Percentiles rank a stretch among this genome's conserved stretches.
Evolutionary conservation across 2,888 invertebrate species (phyloP).

Genomic region (Amiota minor): DNA sequence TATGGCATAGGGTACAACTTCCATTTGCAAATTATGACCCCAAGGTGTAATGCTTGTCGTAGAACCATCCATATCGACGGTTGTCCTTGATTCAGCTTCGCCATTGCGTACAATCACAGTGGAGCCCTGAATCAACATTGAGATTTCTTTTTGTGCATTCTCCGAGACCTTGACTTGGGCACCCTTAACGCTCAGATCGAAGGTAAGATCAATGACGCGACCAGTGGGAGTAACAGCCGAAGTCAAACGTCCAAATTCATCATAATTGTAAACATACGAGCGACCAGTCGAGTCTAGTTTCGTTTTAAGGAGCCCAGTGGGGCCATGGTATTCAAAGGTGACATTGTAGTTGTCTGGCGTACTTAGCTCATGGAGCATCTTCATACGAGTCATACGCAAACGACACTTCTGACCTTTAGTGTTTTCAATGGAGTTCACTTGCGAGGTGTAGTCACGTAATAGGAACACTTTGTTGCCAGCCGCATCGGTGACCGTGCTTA

Average conservation of each 20-base stretch:
- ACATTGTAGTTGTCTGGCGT: constrained; percentile 95
- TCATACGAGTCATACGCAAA: constrained; percentile 92
- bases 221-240: constrained; percentile 97
- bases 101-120: constrained; percentile 87
- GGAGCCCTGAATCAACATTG: constrained; percentile 90
- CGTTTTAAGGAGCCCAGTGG: constrained; percentile 89
- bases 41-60: constrained; percentile 87
- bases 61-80: constrained; percentile 86
- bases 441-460: constrained; percentile 86
- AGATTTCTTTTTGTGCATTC: constrained; percentile 86
- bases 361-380: constrained; percentile 90
- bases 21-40: constrained; percentile 91
- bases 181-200: constrained; percentile 92
- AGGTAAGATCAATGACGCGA: constrained; percentile 88
- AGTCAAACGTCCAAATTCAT: constrained; percentile 92
- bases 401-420: constrained; percentile 94
- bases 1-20: constrained; percentile 92
- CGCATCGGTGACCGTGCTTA: constrained; percentile 94
- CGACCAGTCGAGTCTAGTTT: constrained; percentile 92
- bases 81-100: constrained; percentile 86
- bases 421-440: constrained; percentile 94
- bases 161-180: constrained; percentile 89
- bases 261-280: constrained; percentile 94
- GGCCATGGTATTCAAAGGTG: constrained; percentile 93
- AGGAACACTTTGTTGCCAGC: constrained; percentile 92